Percentiles rank a stretch among this genome's conserved stretches.
Conservation (phyloP, 2,797 vertebrate species). For the Centropyge bicolor region DNA sequence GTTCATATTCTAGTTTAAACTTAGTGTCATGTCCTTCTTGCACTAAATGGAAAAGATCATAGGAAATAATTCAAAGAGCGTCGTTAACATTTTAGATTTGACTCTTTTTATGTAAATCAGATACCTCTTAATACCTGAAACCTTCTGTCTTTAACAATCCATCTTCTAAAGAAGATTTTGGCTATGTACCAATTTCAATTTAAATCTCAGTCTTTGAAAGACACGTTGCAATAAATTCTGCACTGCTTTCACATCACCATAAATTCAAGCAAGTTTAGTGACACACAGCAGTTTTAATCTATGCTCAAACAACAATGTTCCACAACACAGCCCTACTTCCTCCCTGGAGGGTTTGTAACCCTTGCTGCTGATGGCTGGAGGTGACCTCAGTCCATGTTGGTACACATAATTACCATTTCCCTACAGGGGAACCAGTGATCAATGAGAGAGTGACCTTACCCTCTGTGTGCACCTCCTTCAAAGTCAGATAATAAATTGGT, state of each 20-base stretch:
- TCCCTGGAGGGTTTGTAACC: constrained; percentile 31
- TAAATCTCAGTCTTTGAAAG: neutral
- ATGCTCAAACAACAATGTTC: constrained; percentile 13
- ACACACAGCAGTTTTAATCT: constrained; percentile 18
- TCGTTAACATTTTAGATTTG: neutral
- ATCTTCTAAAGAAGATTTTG: neutral
- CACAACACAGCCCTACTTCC: neutral
- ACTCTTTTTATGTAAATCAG: neutral
- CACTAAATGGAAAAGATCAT: neutral
- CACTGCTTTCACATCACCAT: neutral
- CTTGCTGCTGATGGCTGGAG: constrained; percentile 48
- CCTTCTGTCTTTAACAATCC: neutral
- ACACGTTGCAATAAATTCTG: neutral
- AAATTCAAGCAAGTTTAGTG: constrained; percentile 13
- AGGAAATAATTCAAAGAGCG: neutral
- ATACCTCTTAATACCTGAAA: neutral
- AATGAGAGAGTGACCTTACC: constrained; percentile 80
- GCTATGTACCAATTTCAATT: neutral
- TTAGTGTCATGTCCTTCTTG: neutral
- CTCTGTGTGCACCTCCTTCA: constrained; percentile 55
- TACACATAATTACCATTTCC: constrained; percentile 75
- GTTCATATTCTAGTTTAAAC: neutral
- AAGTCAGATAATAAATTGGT: constrained; percentile 80
- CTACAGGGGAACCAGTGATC: constrained; percentile 66
- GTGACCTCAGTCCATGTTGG: constrained; percentile 63